Evolutionary conservation across 2,797 vertebrate species (phyloP).

Genomic region (Eurystomus glaucurus): DNA sequence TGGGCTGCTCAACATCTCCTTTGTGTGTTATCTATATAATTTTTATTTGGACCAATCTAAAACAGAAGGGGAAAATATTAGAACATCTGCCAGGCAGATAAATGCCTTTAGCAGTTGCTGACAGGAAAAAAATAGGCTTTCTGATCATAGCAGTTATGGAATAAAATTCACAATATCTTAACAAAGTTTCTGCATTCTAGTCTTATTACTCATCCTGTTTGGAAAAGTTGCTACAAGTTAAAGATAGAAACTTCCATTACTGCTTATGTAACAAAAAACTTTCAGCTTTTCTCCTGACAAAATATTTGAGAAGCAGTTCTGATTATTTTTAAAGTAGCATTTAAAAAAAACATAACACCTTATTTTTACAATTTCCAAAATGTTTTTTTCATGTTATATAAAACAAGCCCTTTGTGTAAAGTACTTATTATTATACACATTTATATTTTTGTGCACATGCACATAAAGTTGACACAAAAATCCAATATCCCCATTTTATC

Average conservation of each 20-base stretch:
- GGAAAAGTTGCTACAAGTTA: background rate
- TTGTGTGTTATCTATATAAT: rapidly evolving
- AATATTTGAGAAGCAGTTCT: background rate
- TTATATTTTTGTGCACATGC: background rate
- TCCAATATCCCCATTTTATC: background rate
- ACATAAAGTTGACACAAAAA: background rate
- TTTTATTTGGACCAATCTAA: background rate
- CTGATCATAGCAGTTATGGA: background rate
- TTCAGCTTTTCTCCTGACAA: background rate
- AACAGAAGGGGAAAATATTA: background rate
- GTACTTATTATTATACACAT: background rate
- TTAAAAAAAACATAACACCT: rapidly evolving
- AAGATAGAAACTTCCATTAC: background rate
- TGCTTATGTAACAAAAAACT: background rate
- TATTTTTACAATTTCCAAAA: background rate
- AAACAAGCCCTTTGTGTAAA: background rate
- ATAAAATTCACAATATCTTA: background rate
- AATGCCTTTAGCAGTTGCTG: background rate
- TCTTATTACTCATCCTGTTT: background rate
- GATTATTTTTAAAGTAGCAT: background rate
- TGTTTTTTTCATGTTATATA: background rate
- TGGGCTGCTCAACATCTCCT: background rate
- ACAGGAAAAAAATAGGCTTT: background rate
- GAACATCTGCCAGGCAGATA: background rate
- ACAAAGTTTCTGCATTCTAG: background rate